Conservation (phyloP, 2,797 vertebrate species). For the Orestias chungarensis region DNA sequence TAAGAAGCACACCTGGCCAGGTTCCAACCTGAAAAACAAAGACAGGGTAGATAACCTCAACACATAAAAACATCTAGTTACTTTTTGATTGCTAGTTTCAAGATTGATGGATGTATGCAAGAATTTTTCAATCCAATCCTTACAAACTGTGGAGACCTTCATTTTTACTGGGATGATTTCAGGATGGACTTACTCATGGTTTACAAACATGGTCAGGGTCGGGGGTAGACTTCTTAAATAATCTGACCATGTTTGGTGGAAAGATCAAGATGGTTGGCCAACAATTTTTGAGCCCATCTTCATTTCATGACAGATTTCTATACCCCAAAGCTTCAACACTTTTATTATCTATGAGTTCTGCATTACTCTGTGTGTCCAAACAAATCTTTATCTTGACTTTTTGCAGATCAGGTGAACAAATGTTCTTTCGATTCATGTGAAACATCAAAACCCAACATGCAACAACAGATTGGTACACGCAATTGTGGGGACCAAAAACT, state of each 20-base stretch:
- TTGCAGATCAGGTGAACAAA: neutral
- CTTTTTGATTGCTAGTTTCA: neutral
- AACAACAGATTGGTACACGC: neutral
- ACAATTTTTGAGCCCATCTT: too few relatives aligned
- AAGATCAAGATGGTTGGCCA: too few relatives aligned
- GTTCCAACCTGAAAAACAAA: too few relatives aligned
- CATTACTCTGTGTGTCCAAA: neutral
- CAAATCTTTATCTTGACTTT: neutral
- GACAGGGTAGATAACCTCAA: too few relatives aligned
- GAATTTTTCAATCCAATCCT: too few relatives aligned
- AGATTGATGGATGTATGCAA: neutral
- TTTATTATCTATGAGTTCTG: neutral
- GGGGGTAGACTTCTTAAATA: too few relatives aligned
- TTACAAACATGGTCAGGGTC: too few relatives aligned
- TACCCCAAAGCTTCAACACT: neutral
- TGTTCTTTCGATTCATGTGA: neutral
- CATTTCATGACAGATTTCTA: neutral
- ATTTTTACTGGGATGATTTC: too few relatives aligned
- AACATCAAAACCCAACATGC: neutral
- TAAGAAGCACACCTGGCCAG: too few relatives aligned
- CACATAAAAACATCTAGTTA: neutral
- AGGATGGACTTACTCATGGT: neutral
- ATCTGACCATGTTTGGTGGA: too few relatives aligned
- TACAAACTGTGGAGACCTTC: too few relatives aligned
- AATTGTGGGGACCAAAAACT: neutral